These are phyloP conservation scores for Alces alces DNA, from an alignment of 2,113 vertebrate genomes.

Conservation along the genomic window DNA sequence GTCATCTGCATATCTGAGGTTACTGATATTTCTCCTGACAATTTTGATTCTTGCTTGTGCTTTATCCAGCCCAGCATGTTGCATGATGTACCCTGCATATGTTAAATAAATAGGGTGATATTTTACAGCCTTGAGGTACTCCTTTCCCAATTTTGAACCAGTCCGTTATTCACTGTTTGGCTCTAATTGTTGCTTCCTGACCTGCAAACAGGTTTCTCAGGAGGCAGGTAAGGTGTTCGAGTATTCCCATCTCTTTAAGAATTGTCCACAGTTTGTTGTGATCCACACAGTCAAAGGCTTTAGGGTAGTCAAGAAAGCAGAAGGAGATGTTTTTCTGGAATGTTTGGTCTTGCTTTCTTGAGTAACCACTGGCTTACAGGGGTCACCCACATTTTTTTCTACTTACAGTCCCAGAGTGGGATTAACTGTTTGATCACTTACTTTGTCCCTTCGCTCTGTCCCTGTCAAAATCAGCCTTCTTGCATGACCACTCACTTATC, in stretches of 20 bases:
- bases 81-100: neutral
- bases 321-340: neutral
- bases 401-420: neutral
- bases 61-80: neutral
- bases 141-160: neutral
- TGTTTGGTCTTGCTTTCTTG: neutral
- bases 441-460: neutral
- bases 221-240: neutral
- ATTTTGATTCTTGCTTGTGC: neutral
- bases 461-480: neutral
- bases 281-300: neutral
- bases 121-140: neutral
- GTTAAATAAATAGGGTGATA: neutral
- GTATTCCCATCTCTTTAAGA: neutral
- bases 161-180: rapidly evolving
- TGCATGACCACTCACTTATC: neutral
- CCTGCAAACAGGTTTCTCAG: neutral
- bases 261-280: neutral
- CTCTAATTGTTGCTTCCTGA: neutral
- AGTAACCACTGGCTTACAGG: neutral
- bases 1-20: neutral
- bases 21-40: neutral
- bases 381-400: neutral
- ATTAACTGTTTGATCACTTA: neutral
- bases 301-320: neutral